Evolutionary conservation across 2,888 invertebrate genomes (phyloP), one percentile per base, ranked within the genome.

Genomic region (Ormyrus thymus): DNA sequence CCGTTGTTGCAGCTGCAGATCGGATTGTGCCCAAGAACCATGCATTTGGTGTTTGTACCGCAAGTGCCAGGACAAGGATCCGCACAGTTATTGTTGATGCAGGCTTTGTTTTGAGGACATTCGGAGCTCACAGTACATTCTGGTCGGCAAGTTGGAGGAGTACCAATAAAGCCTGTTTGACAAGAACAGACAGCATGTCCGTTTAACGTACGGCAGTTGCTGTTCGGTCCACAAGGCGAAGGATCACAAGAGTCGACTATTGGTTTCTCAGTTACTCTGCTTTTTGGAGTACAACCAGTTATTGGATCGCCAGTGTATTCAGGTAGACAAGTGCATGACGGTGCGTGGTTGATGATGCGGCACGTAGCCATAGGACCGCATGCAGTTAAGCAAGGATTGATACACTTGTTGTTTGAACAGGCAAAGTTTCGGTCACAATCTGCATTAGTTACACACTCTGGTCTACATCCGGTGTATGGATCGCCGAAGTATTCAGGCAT

Each of bases 101-200:
- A 97, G 11, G 95, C 95, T 87, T 93, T 94, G 87, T 95, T 93
- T 90, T 95, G 95, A 3, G 95, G 91, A 86, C 97, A 97, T 88
- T 97, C 96, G 0, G 95, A 94, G 87, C 96, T 96, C 80, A 95
- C 94, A 84, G 95, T 93, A 88, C 97, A 96, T 90, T 97, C 96
- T 6, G 96, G 96, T 70, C 94, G 92, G 88, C 96, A 96, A 76
- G 93, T 92, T 11, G 96, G 96, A 55, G 96, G 95, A 45, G 94
- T 93, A 65, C 97, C 96, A 78, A 95, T 93, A 86, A 94, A 96
- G 84, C 93, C 93, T 70, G 91, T 90, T 86, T 94, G 94, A 86
- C 96, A 96, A 74, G 95, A 95, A 87, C 96, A 96, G 7, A 95
- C 95, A 70, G 95, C 95, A 87, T 95, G 95, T 43, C 94, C 94